phyloP scores from a whole-genome alignment of 1,140 invertebrate genomes.

The Hyphantria cunea region DNA sequence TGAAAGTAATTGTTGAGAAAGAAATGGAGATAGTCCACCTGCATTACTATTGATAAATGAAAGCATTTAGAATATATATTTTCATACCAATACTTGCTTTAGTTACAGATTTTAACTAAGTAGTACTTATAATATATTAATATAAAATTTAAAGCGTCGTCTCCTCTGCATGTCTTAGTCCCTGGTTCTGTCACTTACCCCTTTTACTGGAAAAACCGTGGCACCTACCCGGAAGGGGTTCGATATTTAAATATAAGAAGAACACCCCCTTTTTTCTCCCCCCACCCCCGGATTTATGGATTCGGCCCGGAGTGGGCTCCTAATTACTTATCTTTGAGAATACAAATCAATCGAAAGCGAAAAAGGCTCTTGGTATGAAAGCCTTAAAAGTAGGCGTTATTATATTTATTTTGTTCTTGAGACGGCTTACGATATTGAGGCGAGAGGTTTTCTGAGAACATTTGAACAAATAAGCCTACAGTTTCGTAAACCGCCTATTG shows the following conservation, averaged over 20 bases:
- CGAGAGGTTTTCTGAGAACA: too few relatives aligned
- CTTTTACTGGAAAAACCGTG: slow-evolving; percentile 80
- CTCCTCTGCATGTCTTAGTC: slow-evolving; percentile 48
- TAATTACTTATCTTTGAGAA: slow-evolving; percentile 80
- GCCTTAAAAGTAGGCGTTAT: slow-evolving; percentile 12
- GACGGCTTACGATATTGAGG: background rate
- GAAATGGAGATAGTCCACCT: too few relatives aligned
- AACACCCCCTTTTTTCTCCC: slow-evolving; percentile 74
- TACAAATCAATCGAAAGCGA: slow-evolving; percentile 73
- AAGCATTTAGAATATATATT: too few relatives aligned
- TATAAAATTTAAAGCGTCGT: slow-evolving; percentile 3
- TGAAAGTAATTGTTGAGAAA: too few relatives aligned
- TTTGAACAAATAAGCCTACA: too few relatives aligned
- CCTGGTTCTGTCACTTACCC: slow-evolving; percentile 80
- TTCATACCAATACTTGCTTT: too few relatives aligned
- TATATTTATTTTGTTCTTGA: slow-evolving; percentile 19
- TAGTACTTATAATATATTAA: background rate
- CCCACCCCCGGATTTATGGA: slow-evolving; percentile 76
- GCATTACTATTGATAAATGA: too few relatives aligned
- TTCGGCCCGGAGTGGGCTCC: slow-evolving; percentile 68
- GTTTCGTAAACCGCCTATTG: too few relatives aligned
- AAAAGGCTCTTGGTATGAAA: slow-evolving; percentile 40
- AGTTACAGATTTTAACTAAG: too few relatives aligned
- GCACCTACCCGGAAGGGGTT: slow-evolving; percentile 80
- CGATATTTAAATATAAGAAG: slow-evolving; percentile 82